phyloP scores from a whole-genome alignment of 2,113 vertebrate species.

The Gavialis gangeticus region DNA sequence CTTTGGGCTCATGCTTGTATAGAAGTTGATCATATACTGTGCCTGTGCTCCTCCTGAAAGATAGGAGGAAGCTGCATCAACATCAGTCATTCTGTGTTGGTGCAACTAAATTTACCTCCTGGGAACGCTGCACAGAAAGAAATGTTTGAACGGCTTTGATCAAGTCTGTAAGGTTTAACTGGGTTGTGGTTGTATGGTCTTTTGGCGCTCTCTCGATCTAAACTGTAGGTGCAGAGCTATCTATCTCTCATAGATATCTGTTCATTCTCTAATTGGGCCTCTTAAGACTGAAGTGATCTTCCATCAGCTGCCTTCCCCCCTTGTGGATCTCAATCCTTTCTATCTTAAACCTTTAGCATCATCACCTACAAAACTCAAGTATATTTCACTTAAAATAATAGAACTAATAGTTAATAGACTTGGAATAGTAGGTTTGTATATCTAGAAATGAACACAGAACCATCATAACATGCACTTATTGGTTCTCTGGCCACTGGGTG shows the following conservation, averaged over 20 bases:
- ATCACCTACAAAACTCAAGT: not conserved
- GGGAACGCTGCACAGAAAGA: not conserved
- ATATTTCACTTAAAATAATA: not conserved
- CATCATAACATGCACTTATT: not conserved
- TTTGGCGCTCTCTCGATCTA: conserved; percentile 10
- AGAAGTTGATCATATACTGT: not conserved
- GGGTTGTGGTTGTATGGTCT: conserved; percentile 19
- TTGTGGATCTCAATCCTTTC: not conserved
- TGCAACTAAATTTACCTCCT: not conserved
- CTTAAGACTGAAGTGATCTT: not conserved
- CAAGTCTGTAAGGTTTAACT: conserved; percentile 9
- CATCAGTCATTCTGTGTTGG: not conserved
- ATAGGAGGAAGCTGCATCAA: not conserved
- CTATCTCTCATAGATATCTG: not conserved
- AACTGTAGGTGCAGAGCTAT: not conserved
- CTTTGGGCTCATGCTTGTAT: not conserved
- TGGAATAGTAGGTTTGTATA: not conserved
- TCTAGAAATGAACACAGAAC: not conserved
- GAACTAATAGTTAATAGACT: not conserved
- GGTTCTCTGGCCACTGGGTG: not conserved
- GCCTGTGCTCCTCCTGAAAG: not conserved
- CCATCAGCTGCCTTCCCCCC: not conserved
- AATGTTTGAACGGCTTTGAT: not conserved
- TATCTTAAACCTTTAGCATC: not conserved
- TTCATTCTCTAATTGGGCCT: not conserved